Evolutionary conservation across 2,113 vertebrate genomes (phyloP).

Genomic region (Propithecus coquereli): DNA sequence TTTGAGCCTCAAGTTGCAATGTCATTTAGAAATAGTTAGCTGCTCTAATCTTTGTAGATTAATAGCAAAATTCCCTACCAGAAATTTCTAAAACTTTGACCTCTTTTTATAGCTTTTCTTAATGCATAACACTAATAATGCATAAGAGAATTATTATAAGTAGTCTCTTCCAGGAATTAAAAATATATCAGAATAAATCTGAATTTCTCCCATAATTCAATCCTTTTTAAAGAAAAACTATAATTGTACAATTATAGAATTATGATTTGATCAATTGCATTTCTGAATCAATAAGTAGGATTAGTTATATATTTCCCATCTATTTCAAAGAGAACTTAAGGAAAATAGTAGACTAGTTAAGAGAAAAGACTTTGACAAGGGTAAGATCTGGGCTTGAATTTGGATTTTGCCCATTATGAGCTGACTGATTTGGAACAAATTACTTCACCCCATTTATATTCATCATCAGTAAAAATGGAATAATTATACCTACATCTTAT

Average conservation of each 20-base stretch:
- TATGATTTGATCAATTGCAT: not conserved
- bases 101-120: slow-evolving; percentile 14
- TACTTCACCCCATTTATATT: not conserved
- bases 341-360: not conserved
- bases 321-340: slow-evolving; percentile 1
- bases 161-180: not conserved
- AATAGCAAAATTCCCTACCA: not conserved
- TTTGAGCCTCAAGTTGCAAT: slow-evolving; percentile 14
- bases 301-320: not conserved
- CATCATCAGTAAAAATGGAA: not conserved
- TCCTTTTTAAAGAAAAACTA: not conserved
- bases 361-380: not conserved
- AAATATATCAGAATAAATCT: not conserved
- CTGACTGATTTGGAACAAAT: not conserved
- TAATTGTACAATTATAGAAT: not conserved
- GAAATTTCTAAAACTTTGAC: slow-evolving; percentile 41
- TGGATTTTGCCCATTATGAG: not conserved
- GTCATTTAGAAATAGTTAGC: slow-evolving; percentile 54
- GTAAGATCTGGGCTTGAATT: not conserved
- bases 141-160: not conserved
- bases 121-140: not conserved
- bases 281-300: not conserved
- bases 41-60: slow-evolving; percentile 41
- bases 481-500: not conserved
- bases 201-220: not conserved